Evolutionary conservation across 2,797 vertebrate species (phyloP).

Genomic region (Pipistrellus pygmaeus): DNA sequence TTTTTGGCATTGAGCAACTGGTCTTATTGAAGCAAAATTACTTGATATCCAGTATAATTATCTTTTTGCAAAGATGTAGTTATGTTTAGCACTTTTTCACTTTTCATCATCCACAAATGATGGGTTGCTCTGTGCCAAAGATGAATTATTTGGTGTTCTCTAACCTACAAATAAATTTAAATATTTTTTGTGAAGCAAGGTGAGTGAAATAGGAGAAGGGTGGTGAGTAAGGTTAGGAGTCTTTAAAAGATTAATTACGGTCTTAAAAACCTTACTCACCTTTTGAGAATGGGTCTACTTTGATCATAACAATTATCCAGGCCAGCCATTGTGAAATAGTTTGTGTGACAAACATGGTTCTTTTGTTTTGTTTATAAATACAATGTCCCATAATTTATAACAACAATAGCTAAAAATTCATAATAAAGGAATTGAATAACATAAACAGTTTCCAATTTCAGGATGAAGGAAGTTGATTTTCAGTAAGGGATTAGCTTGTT

Average conservation of each 20-base stretch:
- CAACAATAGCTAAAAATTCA: background rate
- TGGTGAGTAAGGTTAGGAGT: background rate
- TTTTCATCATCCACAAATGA: background rate
- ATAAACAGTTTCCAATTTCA: slow-evolving; percentile 29
- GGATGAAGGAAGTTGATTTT: background rate
- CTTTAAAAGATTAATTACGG: slow-evolving; percentile 13
- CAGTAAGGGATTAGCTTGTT: background rate
- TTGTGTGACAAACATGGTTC: background rate
- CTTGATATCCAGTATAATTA: slow-evolving; percentile 14
- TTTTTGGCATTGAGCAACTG: slow-evolving; percentile 3
- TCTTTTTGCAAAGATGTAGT: slow-evolving; percentile 6
- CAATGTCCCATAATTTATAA: background rate
- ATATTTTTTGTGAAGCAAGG: background rate
- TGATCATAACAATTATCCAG: background rate
- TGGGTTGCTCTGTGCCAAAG: background rate
- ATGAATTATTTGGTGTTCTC: slow-evolving; percentile 36
- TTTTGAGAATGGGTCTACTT: background rate
- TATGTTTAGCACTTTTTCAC: slow-evolving; percentile 40
- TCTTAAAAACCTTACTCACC: background rate
- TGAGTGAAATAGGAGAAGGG: background rate
- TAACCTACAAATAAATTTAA: slow-evolving; percentile 34
- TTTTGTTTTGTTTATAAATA: slow-evolving; percentile 16
- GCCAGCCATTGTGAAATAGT: background rate
- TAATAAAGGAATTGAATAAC: slow-evolving; percentile 35
- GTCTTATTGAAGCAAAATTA: slow-evolving; percentile 45